Evolutionary conservation across 2,888 invertebrate species (phyloP).

Genomic region (Lumbricus terrestris): DNA sequence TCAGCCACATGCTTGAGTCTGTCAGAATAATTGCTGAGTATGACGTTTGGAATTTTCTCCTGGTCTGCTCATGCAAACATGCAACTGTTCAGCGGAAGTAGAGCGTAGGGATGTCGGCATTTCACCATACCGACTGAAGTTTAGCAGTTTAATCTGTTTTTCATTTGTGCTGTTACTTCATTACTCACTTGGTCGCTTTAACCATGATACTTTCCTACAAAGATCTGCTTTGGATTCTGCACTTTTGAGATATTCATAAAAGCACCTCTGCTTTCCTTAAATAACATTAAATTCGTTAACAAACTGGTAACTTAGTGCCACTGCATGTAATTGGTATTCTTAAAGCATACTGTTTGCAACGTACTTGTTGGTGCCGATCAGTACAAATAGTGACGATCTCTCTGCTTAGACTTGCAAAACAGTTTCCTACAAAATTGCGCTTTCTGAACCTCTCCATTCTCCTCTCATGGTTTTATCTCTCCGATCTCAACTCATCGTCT

Average conservation of each 20-base stretch:
- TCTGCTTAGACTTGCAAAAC: not conserved
- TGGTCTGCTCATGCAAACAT: not conserved
- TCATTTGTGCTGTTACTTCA: not conserved
- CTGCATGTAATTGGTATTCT: not conserved
- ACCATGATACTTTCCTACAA: not conserved
- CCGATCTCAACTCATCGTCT: not conserved
- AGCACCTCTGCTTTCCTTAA: not conserved
- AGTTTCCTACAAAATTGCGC: not conserved
- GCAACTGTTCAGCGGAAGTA: not conserved
- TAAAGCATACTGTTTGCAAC: not conserved
- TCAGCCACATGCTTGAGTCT: not conserved
- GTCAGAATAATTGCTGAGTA: not conserved
- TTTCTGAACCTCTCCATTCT: not conserved
- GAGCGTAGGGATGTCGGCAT: not conserved
- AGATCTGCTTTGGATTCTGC: not conserved
- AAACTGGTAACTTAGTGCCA: not conserved
- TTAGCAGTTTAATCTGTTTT: not conserved
- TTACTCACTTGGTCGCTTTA: not conserved
- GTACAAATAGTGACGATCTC: not conserved
- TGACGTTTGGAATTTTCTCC: not conserved
- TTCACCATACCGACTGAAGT: not conserved
- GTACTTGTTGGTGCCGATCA: not conserved
- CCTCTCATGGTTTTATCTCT: not conserved
- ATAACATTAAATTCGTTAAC: not conserved
- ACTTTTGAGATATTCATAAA: not conserved